A percentile compares a stretch with the other conserved stretches of the same genome.
These are phyloP conservation scores for Octopus sinensis DNA, from an alignment of 1,140 invertebrate species.

Conservation along the genomic window DNA sequence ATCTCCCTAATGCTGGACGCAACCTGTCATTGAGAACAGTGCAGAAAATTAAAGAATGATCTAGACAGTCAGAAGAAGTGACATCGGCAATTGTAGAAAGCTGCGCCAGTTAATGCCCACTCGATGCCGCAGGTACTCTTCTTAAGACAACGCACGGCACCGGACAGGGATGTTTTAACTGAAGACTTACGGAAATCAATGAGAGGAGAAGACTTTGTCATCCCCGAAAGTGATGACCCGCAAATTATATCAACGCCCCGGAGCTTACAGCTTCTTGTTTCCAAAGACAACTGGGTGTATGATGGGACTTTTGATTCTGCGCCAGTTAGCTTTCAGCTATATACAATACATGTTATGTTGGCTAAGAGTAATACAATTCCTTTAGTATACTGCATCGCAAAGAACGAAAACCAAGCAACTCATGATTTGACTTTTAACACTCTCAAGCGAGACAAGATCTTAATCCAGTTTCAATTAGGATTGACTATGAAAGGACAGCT, in stretches of 20 bases:
- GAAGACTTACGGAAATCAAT: not conserved
- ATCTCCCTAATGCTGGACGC: too few relatives aligned
- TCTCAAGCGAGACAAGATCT: constrained; percentile 11
- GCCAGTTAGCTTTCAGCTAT: not conserved
- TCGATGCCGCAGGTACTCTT: constrained; percentile 4
- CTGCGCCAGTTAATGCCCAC: too few relatives aligned
- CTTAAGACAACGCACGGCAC: constrained; percentile 6
- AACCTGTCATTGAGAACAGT: too few relatives aligned
- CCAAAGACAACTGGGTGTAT: not conserved
- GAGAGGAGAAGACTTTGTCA: constrained; percentile 8
- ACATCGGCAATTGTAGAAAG: too few relatives aligned
- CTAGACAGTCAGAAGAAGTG: too few relatives aligned
- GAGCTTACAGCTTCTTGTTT: constrained; percentile 1
- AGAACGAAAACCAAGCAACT: constrained; percentile 9
- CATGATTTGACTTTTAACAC: constrained; percentile 13
- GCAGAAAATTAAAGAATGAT: too few relatives aligned
- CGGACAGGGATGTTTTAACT: not conserved
- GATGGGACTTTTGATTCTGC: constrained; percentile 12
- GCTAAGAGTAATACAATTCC: not conserved
- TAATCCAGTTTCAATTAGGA: not conserved
- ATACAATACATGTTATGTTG: not conserved
- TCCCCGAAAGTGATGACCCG: not conserved
- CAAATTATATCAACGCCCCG: constrained; percentile 3
- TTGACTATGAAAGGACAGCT: not conserved
- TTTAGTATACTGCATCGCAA: not conserved